phyloP scores from a whole-genome alignment of 92 coral and sea anemone species.

The Zoanthus gigantus region DNA sequence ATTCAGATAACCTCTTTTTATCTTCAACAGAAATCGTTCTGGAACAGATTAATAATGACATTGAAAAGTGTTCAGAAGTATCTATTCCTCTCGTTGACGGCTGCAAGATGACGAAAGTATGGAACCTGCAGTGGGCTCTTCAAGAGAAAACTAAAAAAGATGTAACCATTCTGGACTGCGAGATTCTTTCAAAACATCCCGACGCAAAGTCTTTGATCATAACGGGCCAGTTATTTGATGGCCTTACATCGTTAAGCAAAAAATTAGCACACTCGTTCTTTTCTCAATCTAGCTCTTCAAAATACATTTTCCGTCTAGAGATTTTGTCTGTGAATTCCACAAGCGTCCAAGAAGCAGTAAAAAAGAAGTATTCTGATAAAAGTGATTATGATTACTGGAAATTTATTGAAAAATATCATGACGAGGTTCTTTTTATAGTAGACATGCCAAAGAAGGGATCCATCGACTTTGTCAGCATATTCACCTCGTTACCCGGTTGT shows the following conservation, averaged over 20 bases:
- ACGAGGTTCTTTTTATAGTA: constrained; percentile 17
- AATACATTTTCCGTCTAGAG: constrained; percentile 25
- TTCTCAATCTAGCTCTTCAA: neutral
- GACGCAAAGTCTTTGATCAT: constrained; percentile 16
- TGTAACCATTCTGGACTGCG: neutral
- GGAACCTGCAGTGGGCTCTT: constrained; percentile 29
- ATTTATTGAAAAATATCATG: neutral
- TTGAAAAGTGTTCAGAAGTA: neutral
- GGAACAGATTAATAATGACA: neutral
- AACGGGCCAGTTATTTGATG: constrained; percentile 20
- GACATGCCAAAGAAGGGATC: constrained; percentile 43
- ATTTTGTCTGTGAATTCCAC: neutral
- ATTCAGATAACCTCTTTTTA: neutral
- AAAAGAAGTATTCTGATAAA: neutral
- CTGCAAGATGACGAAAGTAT: neutral
- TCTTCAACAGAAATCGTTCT: constrained; percentile 12
- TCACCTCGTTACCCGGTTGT: neutral
- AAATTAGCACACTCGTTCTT: neutral
- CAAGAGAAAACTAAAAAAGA: neutral
- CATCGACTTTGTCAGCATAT: constrained; percentile 1
- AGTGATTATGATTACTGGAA: constrained; percentile 1
- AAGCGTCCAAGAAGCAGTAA: constrained; percentile 13
- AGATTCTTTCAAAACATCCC: constrained; percentile 1
- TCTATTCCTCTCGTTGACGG: constrained; percentile 1
- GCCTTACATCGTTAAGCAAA: constrained; percentile 25